Evolutionary conservation across 1,140 invertebrate genomes (phyloP), one percentile per base, ranked within the genome.

Genomic region (Drosophila suzukii): DNA sequence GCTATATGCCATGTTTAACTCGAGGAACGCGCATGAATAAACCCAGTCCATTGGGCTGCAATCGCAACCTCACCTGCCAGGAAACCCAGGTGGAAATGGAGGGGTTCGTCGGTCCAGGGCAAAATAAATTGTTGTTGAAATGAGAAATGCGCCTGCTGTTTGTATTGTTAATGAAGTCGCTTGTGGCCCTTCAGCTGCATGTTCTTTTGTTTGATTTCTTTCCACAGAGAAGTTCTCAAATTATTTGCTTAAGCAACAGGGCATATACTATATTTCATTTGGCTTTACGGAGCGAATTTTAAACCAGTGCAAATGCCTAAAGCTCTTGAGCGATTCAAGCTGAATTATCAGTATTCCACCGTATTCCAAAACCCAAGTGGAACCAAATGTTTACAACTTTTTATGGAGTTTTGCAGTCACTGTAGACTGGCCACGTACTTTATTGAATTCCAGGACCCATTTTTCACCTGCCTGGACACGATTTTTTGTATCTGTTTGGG

Each of bases 91-190:
- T 46, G 43, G 10, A 13, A 15, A 15, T 17, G n/a, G 24, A 36
- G 30, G 34, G 30, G 57, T 62, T 57, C 32, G 6, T 7, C 36
- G 32, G 20, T 66, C 38, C 30, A 20, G 38, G 36, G 38, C 17
- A 44, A 53, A 46, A 66, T 38, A 68, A 68, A 54, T 66, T 68
- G 61, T 68, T 68, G 47, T 54, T 51, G 32, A 68, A 68, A 68
- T 68, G 65, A 53, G 61, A 68, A 68, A 38, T 34, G 47, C 61
- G 6, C 20, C 65, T 68, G 38, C 61, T 67, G 61, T 68, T 68
- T 68, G 61, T 30, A 30, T 68, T 68, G 65, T 68, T 68, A 68
- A 68, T 68, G 65, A 68, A 68, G 65, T 68, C 61, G 61, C 60
- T 27, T 53, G 38, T 68, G 47, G 47, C 47, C 60, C 32, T 66